Evolutionary conservation across 2,113 vertebrate genomes (phyloP).

Genomic region (Psittacus erithacus): DNA sequence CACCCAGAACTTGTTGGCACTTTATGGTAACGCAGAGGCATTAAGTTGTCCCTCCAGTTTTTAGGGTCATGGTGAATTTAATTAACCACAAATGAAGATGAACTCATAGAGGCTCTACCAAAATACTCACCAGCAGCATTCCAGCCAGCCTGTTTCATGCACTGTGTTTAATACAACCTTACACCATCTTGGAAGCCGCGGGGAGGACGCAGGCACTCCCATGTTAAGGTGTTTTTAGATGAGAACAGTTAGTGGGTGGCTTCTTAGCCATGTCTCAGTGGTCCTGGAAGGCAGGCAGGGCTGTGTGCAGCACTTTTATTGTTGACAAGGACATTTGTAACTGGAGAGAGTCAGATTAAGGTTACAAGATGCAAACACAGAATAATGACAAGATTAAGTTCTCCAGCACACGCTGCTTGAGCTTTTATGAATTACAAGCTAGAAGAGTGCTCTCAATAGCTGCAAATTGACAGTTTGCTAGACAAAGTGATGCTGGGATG

Average conservation of each 20-base stretch:
- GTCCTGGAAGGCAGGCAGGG: neutral
- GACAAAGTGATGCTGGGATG: neutral
- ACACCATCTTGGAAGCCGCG: fast-evolving
- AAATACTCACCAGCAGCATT: neutral
- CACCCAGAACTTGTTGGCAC: neutral
- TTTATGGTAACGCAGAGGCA: neutral
- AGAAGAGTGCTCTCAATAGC: neutral
- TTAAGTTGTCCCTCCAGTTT: neutral
- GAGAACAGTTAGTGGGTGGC: neutral
- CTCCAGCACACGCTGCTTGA: neutral
- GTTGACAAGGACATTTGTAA: neutral
- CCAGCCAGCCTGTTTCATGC: neutral
- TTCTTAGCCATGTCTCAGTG: neutral
- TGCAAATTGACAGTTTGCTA: constrained; percentile 5
- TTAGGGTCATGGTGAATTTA: neutral
- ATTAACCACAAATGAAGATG: constrained; percentile 2
- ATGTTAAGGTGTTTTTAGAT: neutral
- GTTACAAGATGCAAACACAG: neutral
- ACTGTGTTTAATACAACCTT: neutral
- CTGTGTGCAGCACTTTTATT: neutral
- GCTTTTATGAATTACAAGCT: neutral
- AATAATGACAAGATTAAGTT: neutral
- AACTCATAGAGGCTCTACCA: neutral
- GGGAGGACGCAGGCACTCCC: neutral
- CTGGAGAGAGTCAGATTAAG: neutral